These are phyloP conservation scores for Carabus problematicus DNA, from an alignment of 2,888 invertebrate genomes.

Conservation along the genomic window DNA sequence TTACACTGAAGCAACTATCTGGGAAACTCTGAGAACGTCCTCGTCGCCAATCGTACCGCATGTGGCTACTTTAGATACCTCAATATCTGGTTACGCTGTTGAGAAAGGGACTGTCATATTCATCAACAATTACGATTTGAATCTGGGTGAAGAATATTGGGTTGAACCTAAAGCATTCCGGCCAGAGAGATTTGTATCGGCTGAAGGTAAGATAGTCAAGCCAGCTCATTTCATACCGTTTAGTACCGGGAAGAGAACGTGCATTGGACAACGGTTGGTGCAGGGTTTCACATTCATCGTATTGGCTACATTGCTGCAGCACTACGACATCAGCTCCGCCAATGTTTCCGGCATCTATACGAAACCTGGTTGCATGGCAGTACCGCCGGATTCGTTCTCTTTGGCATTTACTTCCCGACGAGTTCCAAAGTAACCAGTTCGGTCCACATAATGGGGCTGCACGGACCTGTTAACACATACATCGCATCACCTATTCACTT, in stretches of 20 bases:
- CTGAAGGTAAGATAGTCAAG: constrained; percentile 60
- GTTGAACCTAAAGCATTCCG: constrained; percentile 73
- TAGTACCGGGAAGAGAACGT: constrained; percentile 85
- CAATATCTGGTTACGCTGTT: constrained; percentile 74
- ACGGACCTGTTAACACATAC: constrained; percentile 11
- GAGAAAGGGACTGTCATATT: constrained; percentile 82
- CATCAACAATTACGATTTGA: constrained; percentile 83
- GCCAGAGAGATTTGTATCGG: constrained; percentile 74
- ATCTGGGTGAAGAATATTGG: constrained; percentile 78
- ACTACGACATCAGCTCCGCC: constrained; percentile 70
- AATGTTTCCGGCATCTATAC: constrained; percentile 64
- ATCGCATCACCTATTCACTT: constrained; percentile 11
- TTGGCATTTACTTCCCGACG: constrained; percentile 66
- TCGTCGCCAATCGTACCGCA: constrained; percentile 92
- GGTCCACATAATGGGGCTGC: background rate
- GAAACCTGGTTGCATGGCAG: constrained; percentile 74
- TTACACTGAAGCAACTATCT: constrained; percentile 81
- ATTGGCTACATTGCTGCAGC: constrained; percentile 74
- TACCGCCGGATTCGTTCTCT: constrained; percentile 76
- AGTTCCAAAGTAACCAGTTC: constrained; percentile 60
- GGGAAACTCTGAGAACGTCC: constrained; percentile 79
- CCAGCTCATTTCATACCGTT: constrained; percentile 83
- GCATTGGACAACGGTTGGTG: constrained; percentile 83
- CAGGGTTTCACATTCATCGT: constrained; percentile 78
- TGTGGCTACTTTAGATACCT: constrained; percentile 79